Conservation (phyloP, 1,140 invertebrate species). For the Lordiphosa stackelbergi region DNA sequence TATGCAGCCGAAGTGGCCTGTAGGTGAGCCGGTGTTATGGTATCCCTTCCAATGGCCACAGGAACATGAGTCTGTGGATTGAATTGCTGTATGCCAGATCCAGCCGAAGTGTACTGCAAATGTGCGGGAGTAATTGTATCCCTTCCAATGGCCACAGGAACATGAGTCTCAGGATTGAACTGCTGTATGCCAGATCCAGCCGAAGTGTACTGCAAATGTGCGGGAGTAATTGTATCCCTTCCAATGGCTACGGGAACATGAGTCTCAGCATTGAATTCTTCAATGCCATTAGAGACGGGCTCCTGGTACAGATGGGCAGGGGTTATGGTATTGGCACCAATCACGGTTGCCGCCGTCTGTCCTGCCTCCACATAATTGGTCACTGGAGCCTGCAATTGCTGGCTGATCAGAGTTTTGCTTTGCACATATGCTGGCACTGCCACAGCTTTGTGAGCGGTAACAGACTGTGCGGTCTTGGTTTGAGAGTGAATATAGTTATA, state of each 20-base stretch:
- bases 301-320: conserved; percentile 31
- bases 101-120: conserved; percentile 3
- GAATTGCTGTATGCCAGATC: conserved; percentile 25
- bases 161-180: conserved; percentile 26
- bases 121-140: conserved; percentile 49
- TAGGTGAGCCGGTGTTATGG: conserved; percentile 32
- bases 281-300: conserved; percentile 51
- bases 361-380: background rate
- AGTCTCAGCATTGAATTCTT: conserved; percentile 49
- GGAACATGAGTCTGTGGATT: conserved; percentile 28
- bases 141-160: conserved; percentile 34
- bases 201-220: conserved; percentile 19
- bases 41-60: conserved; percentile 28
- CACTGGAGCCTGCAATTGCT: conserved; percentile 17
- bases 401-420: conserved; percentile 21
- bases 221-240: conserved; percentile 41
- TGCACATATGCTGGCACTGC: conserved; percentile 32
- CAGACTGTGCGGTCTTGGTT: background rate
- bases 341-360: background rate
- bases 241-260: conserved; percentile 50
- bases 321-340: conserved; percentile 7
- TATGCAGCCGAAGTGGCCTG: background rate
- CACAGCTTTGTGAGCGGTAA: background rate
- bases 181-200: conserved; percentile 19
- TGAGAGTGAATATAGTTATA: conserved; percentile 11